Evolutionary conservation across 2,797 vertebrate species (phyloP).

Genomic region (Cheirogaleus major): DNA sequence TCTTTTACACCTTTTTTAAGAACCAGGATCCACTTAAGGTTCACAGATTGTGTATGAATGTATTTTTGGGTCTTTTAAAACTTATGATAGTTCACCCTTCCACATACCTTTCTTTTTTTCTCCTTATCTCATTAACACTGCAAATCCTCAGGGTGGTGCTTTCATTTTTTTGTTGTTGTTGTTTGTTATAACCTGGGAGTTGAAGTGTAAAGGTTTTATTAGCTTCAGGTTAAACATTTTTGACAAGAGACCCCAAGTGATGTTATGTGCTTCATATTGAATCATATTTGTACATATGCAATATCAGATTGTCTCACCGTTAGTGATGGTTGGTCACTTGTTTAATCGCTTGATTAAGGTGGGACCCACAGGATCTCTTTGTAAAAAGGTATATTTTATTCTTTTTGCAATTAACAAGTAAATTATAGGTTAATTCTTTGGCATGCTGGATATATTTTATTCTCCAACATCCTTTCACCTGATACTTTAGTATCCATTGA

Average conservation of each 20-base stretch:
- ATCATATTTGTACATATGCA: background rate
- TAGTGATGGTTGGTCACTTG: background rate
- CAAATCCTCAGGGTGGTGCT: background rate
- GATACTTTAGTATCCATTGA: background rate
- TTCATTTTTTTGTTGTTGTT: background rate
- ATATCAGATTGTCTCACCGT: background rate
- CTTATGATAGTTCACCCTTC: background rate
- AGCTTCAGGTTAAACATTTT: constrained; percentile 16
- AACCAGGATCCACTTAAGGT: background rate
- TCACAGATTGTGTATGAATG: background rate
- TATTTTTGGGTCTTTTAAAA: constrained; percentile 8
- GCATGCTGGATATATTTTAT: background rate
- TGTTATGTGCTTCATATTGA: background rate
- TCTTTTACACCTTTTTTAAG: background rate
- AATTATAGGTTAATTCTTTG: background rate
- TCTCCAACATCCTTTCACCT: background rate
- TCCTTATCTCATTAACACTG: background rate
- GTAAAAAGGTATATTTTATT: background rate
- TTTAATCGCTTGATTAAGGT: background rate
- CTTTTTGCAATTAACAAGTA: background rate
- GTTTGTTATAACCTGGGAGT: background rate
- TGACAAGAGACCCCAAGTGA: background rate
- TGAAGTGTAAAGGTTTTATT: background rate
- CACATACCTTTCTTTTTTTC: background rate
- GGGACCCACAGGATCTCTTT: background rate